phyloP scores from a whole-genome alignment of 2,797 vertebrate genomes.

The Semotilus atromaculatus region DNA sequence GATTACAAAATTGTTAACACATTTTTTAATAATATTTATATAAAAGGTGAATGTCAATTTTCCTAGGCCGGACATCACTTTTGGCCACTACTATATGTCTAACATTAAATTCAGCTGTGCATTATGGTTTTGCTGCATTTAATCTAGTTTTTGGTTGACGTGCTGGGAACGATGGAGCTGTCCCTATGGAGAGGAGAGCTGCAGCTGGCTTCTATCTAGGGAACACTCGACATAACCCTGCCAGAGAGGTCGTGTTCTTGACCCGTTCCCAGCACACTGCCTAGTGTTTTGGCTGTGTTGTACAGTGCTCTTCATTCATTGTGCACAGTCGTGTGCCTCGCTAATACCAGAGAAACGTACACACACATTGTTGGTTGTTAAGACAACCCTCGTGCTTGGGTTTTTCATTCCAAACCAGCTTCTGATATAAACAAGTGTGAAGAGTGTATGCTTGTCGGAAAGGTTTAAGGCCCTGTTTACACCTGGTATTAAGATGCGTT shows the following conservation, averaged over 20 bases:
- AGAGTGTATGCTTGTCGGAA: background rate
- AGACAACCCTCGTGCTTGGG: conserved; percentile 57
- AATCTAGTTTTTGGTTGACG: conserved; percentile 27
- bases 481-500: background rate
- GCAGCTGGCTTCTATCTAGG: conserved; percentile 56
- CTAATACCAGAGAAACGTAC: conserved; percentile 39
- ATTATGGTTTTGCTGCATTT: background rate
- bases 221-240: conserved; percentile 1
- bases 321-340: background rate
- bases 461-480: background rate
- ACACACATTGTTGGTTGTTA: conserved; percentile 29
- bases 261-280: conserved; percentile 46
- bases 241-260: conserved; percentile 38
- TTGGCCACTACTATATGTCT: background rate
- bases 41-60: background rate
- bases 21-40: background rate
- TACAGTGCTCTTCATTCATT: background rate
- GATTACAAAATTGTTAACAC: background rate
- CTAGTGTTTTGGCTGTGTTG: conserved; percentile 33
- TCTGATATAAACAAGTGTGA: conserved; percentile 23
- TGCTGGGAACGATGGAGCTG: conserved; percentile 57
- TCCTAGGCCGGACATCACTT: background rate
- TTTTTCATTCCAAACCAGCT: conserved; percentile 61
- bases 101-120: background rate
- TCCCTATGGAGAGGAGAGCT: conserved; percentile 51